Evolutionary conservation across 2,888 invertebrate species (phyloP).

Genomic region (Candidula unifasciata): DNA sequence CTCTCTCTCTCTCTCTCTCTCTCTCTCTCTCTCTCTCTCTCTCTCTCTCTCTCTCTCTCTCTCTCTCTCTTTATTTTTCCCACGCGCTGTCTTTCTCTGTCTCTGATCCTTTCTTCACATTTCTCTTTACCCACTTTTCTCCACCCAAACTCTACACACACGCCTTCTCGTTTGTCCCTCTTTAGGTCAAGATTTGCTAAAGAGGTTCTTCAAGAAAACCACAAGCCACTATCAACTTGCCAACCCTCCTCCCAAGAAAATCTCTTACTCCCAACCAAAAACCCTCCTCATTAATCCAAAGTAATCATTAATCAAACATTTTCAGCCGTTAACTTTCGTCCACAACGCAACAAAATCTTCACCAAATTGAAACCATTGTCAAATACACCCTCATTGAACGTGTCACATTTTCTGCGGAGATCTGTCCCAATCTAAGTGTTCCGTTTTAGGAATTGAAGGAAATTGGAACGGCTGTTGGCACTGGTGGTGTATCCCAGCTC

Average conservation of each 20-base stretch:
- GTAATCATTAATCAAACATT: too few species aligned
- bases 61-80: neutral
- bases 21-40: conserved; percentile 2
- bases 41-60: neutral
- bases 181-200: too few species aligned
- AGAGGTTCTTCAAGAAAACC: too few species aligned
- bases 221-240: too few species aligned
- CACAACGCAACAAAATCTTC: neutral
- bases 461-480: neutral
- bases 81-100: neutral
- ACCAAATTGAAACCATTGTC: conserved; percentile 7
- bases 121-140: neutral
- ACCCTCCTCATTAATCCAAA: too few species aligned
- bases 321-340: too few species aligned
- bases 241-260: too few species aligned
- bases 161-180: too few species aligned
- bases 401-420: neutral
- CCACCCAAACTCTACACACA: too few species aligned
- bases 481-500: too few species aligned
- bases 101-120: neutral
- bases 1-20: neutral
- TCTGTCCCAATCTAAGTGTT: too few species aligned
- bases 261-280: too few species aligned
- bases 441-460: neutral
- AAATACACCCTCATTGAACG: neutral